These are phyloP conservation scores for Cryptoblepharus egeriae DNA, from an alignment of 2,797 vertebrate species.

Conservation along the genomic window DNA sequence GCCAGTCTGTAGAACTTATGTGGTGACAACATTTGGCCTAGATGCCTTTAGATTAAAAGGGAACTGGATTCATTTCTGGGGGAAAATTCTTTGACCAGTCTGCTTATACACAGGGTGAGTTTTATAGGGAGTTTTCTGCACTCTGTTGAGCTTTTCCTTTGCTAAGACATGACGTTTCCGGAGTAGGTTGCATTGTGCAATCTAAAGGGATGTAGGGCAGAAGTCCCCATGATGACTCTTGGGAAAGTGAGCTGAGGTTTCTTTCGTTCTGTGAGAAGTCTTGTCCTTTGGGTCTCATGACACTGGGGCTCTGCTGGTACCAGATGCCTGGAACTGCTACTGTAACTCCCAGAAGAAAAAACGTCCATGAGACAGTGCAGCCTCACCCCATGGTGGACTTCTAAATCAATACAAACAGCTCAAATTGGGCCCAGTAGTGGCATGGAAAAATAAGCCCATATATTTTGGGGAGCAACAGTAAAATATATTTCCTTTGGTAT, in stretches of 20 bases:
- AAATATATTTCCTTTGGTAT: neutral
- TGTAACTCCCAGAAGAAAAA: constrained; percentile 20
- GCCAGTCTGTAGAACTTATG: too few species aligned
- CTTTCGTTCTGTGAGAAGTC: neutral
- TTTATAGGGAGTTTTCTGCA: too few species aligned
- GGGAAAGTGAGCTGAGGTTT: neutral
- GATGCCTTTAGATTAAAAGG: too few species aligned
- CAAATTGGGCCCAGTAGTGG: constrained; percentile 2
- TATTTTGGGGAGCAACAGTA: neutral
- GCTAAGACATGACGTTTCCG: too few species aligned
- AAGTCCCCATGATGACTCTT: neutral
- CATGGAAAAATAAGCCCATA: neutral
- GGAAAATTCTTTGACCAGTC: too few species aligned
- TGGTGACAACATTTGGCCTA: too few species aligned
- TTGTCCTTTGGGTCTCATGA: neutral
- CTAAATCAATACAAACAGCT: constrained; percentile 20
- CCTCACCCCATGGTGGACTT: constrained; percentile 1
- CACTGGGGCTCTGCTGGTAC: neutral
- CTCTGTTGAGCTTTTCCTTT: too few species aligned
- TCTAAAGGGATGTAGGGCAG: too few species aligned
- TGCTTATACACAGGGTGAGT: too few species aligned
- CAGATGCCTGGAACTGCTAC: neutral
- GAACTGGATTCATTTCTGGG: too few species aligned
- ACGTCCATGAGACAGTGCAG: neutral
- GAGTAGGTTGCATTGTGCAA: too few species aligned